These are phyloP conservation scores for Aphidoletes aphidimyza DNA, from an alignment of 2,888 invertebrate species.

Conservation along the genomic window DNA sequence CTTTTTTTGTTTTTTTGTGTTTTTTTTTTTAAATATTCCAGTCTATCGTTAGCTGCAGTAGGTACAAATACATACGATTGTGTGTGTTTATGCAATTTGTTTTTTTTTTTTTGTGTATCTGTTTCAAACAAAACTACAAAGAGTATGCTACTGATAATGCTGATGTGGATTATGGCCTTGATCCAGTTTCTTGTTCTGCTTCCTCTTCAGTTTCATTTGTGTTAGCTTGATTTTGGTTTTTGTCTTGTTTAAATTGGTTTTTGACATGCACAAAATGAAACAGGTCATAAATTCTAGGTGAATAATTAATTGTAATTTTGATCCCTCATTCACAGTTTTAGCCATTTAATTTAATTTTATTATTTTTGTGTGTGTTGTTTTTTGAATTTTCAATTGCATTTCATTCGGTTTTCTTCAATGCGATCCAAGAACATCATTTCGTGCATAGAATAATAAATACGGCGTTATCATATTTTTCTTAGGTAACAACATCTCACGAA, in stretches of 20 bases:
- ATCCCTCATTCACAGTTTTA: slow-evolving; percentile 19
- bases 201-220: not conserved
- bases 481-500: slow-evolving; percentile 79
- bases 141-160: not conserved
- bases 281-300: slow-evolving; percentile 11
- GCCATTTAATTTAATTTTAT: slow-evolving; percentile 20
- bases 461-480: slow-evolving; percentile 85
- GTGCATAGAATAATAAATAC: slow-evolving; percentile 86
- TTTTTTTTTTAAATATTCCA: too few species aligned
- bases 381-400: slow-evolving; percentile 46
- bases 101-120: not conserved
- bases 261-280: slow-evolving; percentile 24
- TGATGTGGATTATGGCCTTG: slow-evolving; percentile 10
- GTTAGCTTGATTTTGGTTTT: too few species aligned
- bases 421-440: slow-evolving; percentile 66
- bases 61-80: not conserved
- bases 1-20: too few species aligned
- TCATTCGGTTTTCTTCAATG: slow-evolving; percentile 57
- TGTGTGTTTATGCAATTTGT: not conserved
- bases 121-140: not conserved
- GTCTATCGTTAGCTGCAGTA: too few species aligned
- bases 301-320: slow-evolving; percentile 1
- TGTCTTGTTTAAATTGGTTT: not conserved
- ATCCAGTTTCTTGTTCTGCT: not conserved
- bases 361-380: not conserved